phyloP scores from a whole-genome alignment of 2,888 invertebrate species.

The Cryptus armator region DNA sequence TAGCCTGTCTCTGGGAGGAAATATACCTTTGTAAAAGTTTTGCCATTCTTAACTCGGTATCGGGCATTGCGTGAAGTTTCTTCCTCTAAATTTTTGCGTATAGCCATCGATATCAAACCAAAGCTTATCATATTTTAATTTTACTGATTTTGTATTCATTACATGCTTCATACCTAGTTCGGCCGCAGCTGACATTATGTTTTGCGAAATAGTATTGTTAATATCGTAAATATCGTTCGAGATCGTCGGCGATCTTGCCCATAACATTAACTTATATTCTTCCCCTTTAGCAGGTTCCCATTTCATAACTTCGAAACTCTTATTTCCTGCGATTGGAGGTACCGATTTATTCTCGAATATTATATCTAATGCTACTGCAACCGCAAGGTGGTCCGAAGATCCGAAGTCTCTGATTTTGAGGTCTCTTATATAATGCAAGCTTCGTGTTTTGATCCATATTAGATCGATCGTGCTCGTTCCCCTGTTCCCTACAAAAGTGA shows the following conservation, averaged over 20 bases:
- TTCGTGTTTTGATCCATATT: not conserved
- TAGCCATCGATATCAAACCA: not conserved
- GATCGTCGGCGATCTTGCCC: not conserved
- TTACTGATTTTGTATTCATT: not conserved
- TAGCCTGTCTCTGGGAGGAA: not conserved
- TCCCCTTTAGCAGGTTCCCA: not conserved
- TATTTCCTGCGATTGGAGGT: not conserved
- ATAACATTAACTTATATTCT: not conserved
- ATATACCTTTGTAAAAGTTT: not conserved
- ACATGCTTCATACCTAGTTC: not conserved
- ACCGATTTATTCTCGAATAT: not conserved
- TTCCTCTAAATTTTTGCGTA: not conserved
- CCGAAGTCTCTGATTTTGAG: not conserved
- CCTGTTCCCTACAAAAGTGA: not conserved
- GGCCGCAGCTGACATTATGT: not conserved
- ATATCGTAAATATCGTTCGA: not conserved
- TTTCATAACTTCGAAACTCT: not conserved
- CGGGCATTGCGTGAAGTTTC: not conserved
- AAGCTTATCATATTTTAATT: not conserved
- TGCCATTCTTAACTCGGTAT: slow-evolving; percentile 2
- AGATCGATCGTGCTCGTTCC: not conserved
- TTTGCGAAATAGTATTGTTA: not conserved
- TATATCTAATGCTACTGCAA: not conserved
- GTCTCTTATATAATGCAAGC: not conserved
- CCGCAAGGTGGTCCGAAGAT: not conserved